Evolutionary conservation across 2,797 vertebrate genomes (phyloP), one percentile per base, ranked within the genome.

Genomic region (Chelon auratus): DNA sequence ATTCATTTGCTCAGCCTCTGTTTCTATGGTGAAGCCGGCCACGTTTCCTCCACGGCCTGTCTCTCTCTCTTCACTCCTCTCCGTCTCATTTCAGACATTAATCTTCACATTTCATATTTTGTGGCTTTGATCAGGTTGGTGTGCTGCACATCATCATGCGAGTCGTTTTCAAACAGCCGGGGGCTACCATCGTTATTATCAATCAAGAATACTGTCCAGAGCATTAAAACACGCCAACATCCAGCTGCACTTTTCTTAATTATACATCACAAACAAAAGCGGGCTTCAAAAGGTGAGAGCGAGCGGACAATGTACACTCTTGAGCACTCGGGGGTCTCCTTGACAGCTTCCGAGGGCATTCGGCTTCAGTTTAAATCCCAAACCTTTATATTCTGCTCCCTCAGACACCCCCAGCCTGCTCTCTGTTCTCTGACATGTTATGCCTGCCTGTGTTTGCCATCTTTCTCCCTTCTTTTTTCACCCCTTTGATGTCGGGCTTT

Each of bases 51-150:
- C 56, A 40, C 12, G 13, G 50, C 50, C 5, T 42, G 10, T 59
- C 51, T 65, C 62, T 57, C 51, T 17, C 5, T n/a, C 14, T 52
- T 33, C 58, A n/a, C 50, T 22, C 59, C 9, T 48, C 48, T 74
- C 26, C 2, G 17, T 73, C 62, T 75, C 42, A 70, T 86, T 85
- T 84, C 51, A 80, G 80, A 87, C 75, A 78, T 85, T 69, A 62
- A 78, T 77, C 73, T 82, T 90, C 88, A 81, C 71, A 77, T 80
- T 82, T 87, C 61, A 84, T 91, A 68, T 81, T 56, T 74, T 24
- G 62, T 39, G 6, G 65, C 90, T 93, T 93, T 93, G 93, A 93
- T 92, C 90, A 87, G 64, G 33, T 79, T 57, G 53, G 67, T 48
- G 63, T 57, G 71, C 59, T 17, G 66, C 70, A 61, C 81, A 91